Conservation (phyloP, 2,888 invertebrate species). For the Synanthedon formicaeformis region DNA sequence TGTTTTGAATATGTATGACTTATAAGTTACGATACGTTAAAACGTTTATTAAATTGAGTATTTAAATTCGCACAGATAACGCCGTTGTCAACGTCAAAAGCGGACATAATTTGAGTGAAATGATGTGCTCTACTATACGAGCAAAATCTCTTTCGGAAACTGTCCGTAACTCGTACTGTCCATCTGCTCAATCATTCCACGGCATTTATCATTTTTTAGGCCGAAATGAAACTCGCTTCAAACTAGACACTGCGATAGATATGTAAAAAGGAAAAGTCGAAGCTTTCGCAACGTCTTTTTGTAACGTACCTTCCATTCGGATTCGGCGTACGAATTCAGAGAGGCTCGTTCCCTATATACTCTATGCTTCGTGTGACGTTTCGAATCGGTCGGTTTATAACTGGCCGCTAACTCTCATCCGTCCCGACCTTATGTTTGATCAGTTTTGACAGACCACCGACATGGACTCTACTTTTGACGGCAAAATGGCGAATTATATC, state of each 20-base stretch:
- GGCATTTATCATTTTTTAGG: constrained; percentile 57
- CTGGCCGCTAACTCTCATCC: constrained; percentile 32
- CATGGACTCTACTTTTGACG: constrained; percentile 60
- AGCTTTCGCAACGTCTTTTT: constrained; percentile 62
- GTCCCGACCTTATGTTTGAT: constrained; percentile 47
- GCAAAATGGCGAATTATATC: constrained; percentile 64
- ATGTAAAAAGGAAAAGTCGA: constrained; percentile 53
- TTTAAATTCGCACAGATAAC: constrained; percentile 47
- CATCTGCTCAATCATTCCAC: constrained; percentile 60
- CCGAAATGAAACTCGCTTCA: constrained; percentile 54
- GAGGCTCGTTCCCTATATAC: not conserved
- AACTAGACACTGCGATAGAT: constrained; percentile 59
- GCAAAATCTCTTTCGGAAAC: constrained; percentile 46
- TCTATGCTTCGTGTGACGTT: constrained; percentile 12
- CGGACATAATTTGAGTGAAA: constrained; percentile 26
- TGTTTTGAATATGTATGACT: constrained; percentile 63
- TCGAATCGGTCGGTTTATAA: constrained; percentile 43
- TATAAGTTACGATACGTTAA: constrained; percentile 37
- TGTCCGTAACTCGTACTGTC: constrained; percentile 29
- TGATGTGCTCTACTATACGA: constrained; percentile 35
- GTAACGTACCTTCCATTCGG: constrained; percentile 35
- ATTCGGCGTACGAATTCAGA: constrained; percentile 33
- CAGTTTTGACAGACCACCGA: constrained; percentile 67
- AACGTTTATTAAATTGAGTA: constrained; percentile 38
- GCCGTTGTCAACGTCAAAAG: constrained; percentile 16